Conservation (phyloP, 2,797 vertebrate genomes). For the Denticeps clupeoides region DNA sequence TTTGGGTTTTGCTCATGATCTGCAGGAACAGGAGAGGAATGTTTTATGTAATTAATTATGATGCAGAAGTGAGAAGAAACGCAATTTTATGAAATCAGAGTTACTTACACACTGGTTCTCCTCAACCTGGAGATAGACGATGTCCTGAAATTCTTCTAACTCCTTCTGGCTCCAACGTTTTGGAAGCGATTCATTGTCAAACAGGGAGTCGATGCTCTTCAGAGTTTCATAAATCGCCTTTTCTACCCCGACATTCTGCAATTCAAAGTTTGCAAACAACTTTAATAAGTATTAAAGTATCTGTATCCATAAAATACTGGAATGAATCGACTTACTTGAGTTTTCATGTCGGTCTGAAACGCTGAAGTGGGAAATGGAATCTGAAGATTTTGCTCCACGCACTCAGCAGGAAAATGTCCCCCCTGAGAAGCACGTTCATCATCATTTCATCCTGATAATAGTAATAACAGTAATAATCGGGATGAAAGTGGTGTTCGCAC, state of each 20-base stretch:
- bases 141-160: background rate
- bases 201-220: constrained; percentile 7
- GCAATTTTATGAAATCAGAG: too few relatives aligned
- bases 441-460: too few relatives aligned
- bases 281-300: too few relatives aligned
- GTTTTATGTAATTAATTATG: too few relatives aligned
- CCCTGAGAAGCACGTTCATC: constrained; percentile 1
- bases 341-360: too few relatives aligned
- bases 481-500: too few relatives aligned
- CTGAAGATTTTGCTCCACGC: background rate
- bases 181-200: constrained; percentile 5
- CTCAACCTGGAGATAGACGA: background rate
- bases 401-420: constrained; percentile 6
- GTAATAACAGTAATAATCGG: too few relatives aligned
- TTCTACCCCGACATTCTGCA: background rate
- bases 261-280: too few relatives aligned
- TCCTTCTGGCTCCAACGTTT: constrained; percentile 6
- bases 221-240: constrained; percentile 8
- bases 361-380: too few relatives aligned
- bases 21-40: background rate
- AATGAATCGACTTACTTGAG: too few relatives aligned
- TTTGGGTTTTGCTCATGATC: background rate
- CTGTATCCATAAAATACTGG: too few relatives aligned
- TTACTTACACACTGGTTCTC: constrained; percentile 13
- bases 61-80: too few relatives aligned